Conservation (phyloP, 2,888 invertebrate species). For the Spodoptera littoralis region DNA sequence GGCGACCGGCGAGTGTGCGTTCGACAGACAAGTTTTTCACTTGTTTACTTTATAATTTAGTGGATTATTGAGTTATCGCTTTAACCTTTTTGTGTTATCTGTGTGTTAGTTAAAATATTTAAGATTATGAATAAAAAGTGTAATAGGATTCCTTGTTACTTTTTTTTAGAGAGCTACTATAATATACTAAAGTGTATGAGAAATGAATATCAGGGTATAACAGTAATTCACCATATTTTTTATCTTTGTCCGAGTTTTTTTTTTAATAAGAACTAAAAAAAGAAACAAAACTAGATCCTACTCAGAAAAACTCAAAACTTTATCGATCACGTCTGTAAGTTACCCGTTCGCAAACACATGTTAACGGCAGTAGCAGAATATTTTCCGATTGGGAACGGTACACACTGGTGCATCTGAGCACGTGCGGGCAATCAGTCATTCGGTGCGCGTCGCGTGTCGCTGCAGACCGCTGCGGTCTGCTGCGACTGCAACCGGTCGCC, state of each 20-base stretch:
- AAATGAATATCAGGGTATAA: too few relatives aligned
- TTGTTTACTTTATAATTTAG: constrained; percentile 50
- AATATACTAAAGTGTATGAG: too few relatives aligned
- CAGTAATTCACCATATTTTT: too few relatives aligned
- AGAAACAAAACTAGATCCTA: background rate
- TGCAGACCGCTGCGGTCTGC: constrained; percentile 25
- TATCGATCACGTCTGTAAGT: constrained; percentile 35
- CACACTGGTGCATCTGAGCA: constrained; percentile 57
- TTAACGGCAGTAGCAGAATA: constrained; percentile 34
- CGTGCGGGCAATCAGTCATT: constrained; percentile 71
- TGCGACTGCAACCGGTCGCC: constrained; percentile 36
- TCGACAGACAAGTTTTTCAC: constrained; percentile 56
- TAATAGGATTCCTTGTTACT: too few relatives aligned
- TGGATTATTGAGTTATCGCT: constrained; percentile 25
- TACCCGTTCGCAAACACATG: constrained; percentile 25
- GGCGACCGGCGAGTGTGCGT: constrained; percentile 45
- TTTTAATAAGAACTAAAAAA: background rate
- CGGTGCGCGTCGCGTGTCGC: constrained; percentile 60
- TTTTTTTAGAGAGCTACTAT: too few relatives aligned
- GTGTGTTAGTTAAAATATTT: too few relatives aligned
- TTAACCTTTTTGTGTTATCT: constrained; percentile 1
- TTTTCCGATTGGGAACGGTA: constrained; percentile 39
- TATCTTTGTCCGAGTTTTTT: too few relatives aligned
- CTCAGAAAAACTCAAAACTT: background rate
- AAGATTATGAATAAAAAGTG: too few relatives aligned